Base-by-base conservation (phyloP, 2,797 vertebrate species). In the Xyrichtys novacula region DNA sequence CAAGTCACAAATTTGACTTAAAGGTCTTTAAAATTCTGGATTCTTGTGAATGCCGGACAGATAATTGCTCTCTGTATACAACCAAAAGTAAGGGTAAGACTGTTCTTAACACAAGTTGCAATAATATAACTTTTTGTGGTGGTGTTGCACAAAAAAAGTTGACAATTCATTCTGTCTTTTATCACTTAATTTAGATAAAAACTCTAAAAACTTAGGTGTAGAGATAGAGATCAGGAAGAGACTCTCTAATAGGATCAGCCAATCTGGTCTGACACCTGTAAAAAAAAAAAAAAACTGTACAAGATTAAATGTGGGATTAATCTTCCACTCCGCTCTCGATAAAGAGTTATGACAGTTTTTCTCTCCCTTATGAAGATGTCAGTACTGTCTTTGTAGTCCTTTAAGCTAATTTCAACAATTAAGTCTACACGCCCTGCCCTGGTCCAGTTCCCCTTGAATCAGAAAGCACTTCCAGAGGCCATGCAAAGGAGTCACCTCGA, bases 331-430 rank as follows among this genome's bases (percentile, higher is more conserved):
- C 47, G 57, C 15, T 22, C 39, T 17, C 9, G 23, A 58, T 34
- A 28, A 57, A 67, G 15, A 52, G 29, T 64, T 26, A 7, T 19
- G 15, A 39, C 19, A 71, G 4, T 11, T 1, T 48, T 48, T 61
- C 23, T 47, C 29, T 49, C n/a, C 29, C 19, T 52, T 34, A 74
- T 59, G 28, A 66, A 67, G 71, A 75, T 67, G 70, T 76, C 65
- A 76, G 32, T 1, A 5, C 54, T 25, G 40, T 66, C 72, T 65
- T 56, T 74, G 65, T 62, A 44, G 72, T 58, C 54, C 52, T 81
- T 88, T 68, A 78, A 76, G 44, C 72, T 88, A 83, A 91, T 89
- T 80, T 72, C 67, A 65, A 80, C 80, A 81, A 79, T 86, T 62
- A 81, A n/a, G 58, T 71, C 59, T 66, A 74, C 66, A 81, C 76